Conservation (phyloP, 2,888 invertebrate genomes). For the Desoria tigrina region DNA sequence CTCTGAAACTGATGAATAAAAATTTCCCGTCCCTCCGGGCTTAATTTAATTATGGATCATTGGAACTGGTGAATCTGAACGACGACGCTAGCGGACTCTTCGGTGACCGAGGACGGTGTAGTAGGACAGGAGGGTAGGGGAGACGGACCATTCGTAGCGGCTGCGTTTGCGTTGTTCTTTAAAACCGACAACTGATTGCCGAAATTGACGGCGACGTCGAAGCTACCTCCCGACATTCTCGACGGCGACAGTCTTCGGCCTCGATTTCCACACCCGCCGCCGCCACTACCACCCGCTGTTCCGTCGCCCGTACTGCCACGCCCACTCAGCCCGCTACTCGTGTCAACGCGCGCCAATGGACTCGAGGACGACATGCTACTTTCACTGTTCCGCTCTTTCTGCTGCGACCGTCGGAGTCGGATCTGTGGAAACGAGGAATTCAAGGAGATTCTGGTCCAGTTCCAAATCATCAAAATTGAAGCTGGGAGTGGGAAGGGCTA, state of each 20-base stretch:
- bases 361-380: slow-evolving; percentile 46
- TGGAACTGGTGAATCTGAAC: slow-evolving; percentile 51
- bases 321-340: slow-evolving; percentile 30
- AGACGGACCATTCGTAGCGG: slow-evolving; percentile 39
- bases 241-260: slow-evolving; percentile 51
- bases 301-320: not conserved
- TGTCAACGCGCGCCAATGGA: slow-evolving; percentile 45
- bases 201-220: slow-evolving; percentile 52
- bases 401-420: not conserved
- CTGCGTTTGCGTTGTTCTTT: slow-evolving; percentile 35
- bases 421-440: not conserved
- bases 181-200: slow-evolving; percentile 50
- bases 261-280: slow-evolving; percentile 19
- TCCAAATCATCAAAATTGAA: too few species aligned
- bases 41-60: slow-evolving; percentile 36
- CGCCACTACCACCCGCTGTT: slow-evolving; percentile 19
- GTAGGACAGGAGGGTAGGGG: slow-evolving; percentile 47
- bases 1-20: too few species aligned
- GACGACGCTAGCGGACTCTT: slow-evolving; percentile 41
- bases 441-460: not conserved
- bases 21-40: too few species aligned
- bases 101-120: slow-evolving; percentile 52
- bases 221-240: slow-evolving; percentile 51
- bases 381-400: slow-evolving; percentile 41
- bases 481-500: slow-evolving; percentile 31